Conservation (phyloP, 2,113 vertebrate species). For the Siniperca knerii region DNA sequence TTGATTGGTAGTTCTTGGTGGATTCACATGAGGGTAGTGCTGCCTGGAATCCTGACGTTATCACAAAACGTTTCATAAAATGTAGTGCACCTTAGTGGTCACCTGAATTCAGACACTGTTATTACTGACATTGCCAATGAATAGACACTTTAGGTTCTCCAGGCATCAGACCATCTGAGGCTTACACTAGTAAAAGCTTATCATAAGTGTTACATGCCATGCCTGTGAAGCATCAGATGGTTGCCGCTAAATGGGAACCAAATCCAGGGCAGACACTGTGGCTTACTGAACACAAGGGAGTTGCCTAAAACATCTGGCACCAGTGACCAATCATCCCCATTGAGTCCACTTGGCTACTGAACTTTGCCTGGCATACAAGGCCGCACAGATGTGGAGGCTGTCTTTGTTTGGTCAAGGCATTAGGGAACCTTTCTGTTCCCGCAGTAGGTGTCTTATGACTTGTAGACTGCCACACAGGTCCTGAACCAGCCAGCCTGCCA, state of each 20-base stretch:
- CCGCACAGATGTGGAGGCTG: background rate
- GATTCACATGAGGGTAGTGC: background rate
- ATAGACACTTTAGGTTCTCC: background rate
- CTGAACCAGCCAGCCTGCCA: background rate
- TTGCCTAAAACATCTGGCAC: conserved; percentile 29
- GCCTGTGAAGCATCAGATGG: background rate
- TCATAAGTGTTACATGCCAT: background rate
- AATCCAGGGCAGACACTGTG: background rate
- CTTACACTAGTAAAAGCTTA: background rate
- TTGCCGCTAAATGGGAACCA: background rate
- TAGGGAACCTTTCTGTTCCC: background rate
- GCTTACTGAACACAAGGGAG: background rate
- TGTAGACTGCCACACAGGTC: background rate
- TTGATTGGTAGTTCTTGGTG: background rate
- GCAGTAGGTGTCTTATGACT: background rate
- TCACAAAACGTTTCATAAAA: too few relatives aligned
- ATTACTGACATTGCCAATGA: background rate
- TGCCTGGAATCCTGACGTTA: too few relatives aligned
- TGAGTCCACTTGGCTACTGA: background rate
- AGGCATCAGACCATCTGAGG: background rate
- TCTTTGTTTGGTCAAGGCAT: background rate
- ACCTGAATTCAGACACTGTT: background rate
- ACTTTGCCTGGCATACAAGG: background rate
- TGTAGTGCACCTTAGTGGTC: too few relatives aligned
- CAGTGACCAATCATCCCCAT: background rate